Percentiles rank a stretch among this genome's conserved stretches.
phyloP scores from a whole-genome alignment of 2,113 vertebrate species.

The Fulica atra region DNA sequence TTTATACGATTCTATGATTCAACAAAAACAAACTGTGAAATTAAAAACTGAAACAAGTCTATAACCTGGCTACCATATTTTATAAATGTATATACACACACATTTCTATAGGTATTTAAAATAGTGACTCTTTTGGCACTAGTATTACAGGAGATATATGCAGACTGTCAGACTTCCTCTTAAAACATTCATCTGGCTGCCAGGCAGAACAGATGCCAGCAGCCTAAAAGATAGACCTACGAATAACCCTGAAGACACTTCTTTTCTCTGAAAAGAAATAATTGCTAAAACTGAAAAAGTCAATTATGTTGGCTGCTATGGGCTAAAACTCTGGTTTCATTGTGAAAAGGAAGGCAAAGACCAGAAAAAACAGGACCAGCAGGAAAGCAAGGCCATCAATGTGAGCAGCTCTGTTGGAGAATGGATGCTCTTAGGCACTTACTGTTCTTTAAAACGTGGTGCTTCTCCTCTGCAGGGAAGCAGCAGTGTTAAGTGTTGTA shows the following conservation, averaged over 20 bases:
- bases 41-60: constrained; percentile 32
- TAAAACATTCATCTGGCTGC: constrained; percentile 25
- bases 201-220: constrained; percentile 33
- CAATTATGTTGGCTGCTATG: neutral
- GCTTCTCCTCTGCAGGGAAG: neutral
- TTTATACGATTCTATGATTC: constrained; percentile 45
- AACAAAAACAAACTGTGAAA: constrained; percentile 63
- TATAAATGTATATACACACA: neutral
- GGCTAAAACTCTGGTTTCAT: neutral
- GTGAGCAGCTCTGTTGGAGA: neutral
- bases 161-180: constrained; percentile 32
- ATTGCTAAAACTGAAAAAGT: constrained; percentile 13
- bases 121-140: constrained; percentile 15
- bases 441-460: neutral
- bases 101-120: neutral
- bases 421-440: neutral
- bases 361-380: neutral
- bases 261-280: constrained; percentile 13
- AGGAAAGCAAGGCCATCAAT: neutral
- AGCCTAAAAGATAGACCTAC: constrained; percentile 35
- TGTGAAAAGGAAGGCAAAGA: neutral
- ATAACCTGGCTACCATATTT: constrained; percentile 40
- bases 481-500: neutral
- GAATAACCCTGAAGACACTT: constrained; percentile 36
- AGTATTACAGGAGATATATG: neutral